Conservation (phyloP, 2,113 vertebrate species). For the Hylia prasina region DNA sequence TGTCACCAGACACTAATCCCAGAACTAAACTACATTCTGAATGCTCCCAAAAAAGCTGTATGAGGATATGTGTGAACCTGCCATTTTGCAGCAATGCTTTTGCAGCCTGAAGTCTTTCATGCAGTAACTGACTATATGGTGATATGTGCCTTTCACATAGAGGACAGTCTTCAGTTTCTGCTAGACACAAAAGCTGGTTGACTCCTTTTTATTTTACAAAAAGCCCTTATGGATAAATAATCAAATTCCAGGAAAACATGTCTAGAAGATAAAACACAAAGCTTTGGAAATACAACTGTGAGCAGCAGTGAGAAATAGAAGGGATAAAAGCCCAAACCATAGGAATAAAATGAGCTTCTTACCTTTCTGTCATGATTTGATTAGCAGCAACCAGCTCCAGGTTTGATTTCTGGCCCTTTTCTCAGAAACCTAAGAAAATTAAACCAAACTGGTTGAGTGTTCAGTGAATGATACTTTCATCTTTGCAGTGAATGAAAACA, state of each 20-base stretch:
- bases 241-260: background rate
- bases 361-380: background rate
- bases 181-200: background rate
- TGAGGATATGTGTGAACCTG: background rate
- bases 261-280: background rate
- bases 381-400: background rate
- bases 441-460: background rate
- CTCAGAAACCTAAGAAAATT: background rate
- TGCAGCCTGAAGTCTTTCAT: background rate
- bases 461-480: background rate
- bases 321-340: background rate
- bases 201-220: background rate
- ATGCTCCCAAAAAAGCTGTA: background rate
- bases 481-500: background rate
- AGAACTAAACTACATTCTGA: background rate
- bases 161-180: background rate
- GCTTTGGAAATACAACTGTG: background rate
- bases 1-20: background rate
- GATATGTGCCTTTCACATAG: background rate
- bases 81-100: rapidly evolving
- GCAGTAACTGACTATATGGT: background rate
- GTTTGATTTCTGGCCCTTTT: background rate
- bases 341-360: background rate
- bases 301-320: background rate
- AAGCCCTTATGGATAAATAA: background rate